A percentile compares a stretch with the other conserved stretches of the same genome.
These are phyloP conservation scores for Caerostris extrusa DNA, from an alignment of 1,140 invertebrate genomes.

Conservation along the genomic window DNA sequence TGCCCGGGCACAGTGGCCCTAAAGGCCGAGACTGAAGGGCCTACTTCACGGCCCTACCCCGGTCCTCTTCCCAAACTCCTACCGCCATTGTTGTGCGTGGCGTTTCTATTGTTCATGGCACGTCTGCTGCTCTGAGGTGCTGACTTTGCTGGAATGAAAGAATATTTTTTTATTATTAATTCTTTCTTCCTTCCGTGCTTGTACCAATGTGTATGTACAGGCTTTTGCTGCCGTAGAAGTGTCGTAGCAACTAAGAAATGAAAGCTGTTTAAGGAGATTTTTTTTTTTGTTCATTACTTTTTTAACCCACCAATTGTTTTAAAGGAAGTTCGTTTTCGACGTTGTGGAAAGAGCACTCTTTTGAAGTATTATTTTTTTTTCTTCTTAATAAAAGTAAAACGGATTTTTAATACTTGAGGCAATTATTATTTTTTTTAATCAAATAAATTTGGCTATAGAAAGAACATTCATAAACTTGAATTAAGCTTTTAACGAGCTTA, in stretches of 20 bases:
- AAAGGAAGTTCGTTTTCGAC: background rate
- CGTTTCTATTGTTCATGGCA: conserved; percentile 56
- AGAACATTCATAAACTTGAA: too few species aligned
- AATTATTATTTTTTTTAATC: too few species aligned
- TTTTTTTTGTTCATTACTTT: background rate
- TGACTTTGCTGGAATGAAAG: conserved; percentile 45
- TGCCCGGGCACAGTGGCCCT: conserved; percentile 14
- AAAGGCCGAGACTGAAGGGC: conserved; percentile 38
- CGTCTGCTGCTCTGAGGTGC: conserved; percentile 37
- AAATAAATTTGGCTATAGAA: too few species aligned
- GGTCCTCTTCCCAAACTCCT: background rate
- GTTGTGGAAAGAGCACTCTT: too few species aligned
- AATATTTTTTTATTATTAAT: background rate
- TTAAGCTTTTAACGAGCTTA: too few species aligned
- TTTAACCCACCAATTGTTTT: background rate
- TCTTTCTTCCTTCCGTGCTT: background rate
- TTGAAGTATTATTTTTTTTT: too few species aligned
- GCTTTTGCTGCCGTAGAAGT: background rate
- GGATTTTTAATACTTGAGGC: too few species aligned
- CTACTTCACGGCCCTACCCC: conserved; percentile 1
- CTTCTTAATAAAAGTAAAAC: too few species aligned
- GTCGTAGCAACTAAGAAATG: conserved; percentile 28
- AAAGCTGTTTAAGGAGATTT: background rate
- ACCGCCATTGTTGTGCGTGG: conserved; percentile 50
- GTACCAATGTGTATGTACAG: background rate